Base-by-base conservation (phyloP, 2,888 invertebrate genomes). In the Kryphioiulus occultus region DNA sequence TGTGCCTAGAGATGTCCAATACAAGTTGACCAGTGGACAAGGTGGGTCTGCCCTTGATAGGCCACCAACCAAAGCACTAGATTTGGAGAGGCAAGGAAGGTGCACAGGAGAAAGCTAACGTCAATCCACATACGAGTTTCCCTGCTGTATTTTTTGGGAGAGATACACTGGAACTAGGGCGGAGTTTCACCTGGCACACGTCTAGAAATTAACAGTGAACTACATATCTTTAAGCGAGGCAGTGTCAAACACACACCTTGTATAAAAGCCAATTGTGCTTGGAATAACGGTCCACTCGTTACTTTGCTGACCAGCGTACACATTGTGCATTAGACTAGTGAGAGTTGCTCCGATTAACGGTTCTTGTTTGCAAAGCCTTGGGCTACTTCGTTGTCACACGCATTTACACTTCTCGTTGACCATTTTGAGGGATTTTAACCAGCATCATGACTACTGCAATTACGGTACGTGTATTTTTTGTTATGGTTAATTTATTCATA, bases 121-220 rank as follows among this genome's bases (percentile, higher is more conserved):
- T 68, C 68, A 68, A 26, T 26, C 68, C 68, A 68, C 68, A 68
- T 68, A 68, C 68, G 26, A 26, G 68, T 68, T 26, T 26, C 68
- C 7, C 68, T 68, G 68, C n/a, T 68, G 22, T 53, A 26, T 26
- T 68, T 68, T 68, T 0, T 68, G 22, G 4, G 26, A 7, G 68
- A 26, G 26, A 39, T 22, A n/a, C 59, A 59, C 59, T n/a, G n/a
- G 19, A 59, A 59, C 68, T 68, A 68, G 68, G 68, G 68, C 68
- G 68, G 22, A 26, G 68, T 68, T 68, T 68, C 68, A 22, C 26
- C 68, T 26, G 68, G 68, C 68, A 68, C 68, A 68, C 68, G 68
- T 68, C 68, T 68, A 68, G 68, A 68, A 68, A 68, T 68, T 68
- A 68, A 68, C 68, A 68, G 68, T 68, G 68, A 68, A 68, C 68